Evolutionary conservation across 2,888 invertebrate genomes (phyloP).

Genomic region (Andrena flavipes): DNA sequence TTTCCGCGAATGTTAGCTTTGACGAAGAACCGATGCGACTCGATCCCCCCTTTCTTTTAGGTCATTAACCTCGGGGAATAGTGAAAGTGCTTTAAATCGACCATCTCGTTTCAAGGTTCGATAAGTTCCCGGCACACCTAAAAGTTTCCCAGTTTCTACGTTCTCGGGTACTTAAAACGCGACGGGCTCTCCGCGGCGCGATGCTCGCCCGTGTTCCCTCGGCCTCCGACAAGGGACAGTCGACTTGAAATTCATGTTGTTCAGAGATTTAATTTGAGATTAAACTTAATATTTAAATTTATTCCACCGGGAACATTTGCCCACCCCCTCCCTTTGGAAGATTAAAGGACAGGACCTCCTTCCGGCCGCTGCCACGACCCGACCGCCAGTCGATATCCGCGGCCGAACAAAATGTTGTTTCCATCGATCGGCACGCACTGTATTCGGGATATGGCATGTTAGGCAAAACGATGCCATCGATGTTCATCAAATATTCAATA

Average conservation of each 20-base stretch:
- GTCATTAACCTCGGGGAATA: not conserved
- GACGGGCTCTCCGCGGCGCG: not conserved
- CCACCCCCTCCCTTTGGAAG: conserved; percentile 21
- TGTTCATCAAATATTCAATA: conserved; percentile 57
- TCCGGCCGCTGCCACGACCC: conserved; percentile 29
- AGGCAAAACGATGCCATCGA: conserved; percentile 57
- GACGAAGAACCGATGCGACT: not conserved
- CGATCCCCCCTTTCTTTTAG: too few species aligned
- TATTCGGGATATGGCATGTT: conserved; percentile 44
- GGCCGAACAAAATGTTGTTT: conserved; percentile 23
- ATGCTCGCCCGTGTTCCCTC: conserved; percentile 9
- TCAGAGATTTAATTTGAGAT: conserved; percentile 61
- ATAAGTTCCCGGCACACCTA: not conserved
- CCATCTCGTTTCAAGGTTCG: not conserved
- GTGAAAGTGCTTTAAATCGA: not conserved
- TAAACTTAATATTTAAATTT: conserved; percentile 63
- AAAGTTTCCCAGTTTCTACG: not conserved
- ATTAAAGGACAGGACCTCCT: conserved; percentile 55
- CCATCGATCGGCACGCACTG: conserved; percentile 40
- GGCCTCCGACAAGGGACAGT: conserved; percentile 13
- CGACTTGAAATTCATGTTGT: conserved; percentile 51
- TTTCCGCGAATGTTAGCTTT: not conserved
- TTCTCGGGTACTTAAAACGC: not conserved
- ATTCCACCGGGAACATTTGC: conserved; percentile 49
- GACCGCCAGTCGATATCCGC: conserved; percentile 46